A percentile compares a stretch with the other conserved stretches of the same genome.
phyloP scores from a whole-genome alignment of 2,797 vertebrate genomes.

The Muscicapa comitata region DNA sequence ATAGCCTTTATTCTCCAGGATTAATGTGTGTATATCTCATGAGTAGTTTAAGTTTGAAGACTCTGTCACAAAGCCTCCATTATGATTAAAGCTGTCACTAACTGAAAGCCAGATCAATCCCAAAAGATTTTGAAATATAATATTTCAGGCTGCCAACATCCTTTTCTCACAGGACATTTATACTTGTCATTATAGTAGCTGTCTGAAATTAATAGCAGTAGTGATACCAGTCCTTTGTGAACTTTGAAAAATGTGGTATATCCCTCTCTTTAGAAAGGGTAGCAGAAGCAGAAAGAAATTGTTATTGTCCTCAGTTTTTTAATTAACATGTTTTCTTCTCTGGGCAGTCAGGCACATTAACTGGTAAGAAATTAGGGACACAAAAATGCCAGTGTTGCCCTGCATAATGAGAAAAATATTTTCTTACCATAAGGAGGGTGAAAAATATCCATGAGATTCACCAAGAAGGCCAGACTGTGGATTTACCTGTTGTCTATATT shows the following conservation, averaged over 20 bases:
- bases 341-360: neutral
- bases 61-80: neutral
- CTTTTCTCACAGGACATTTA: neutral
- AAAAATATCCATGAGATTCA: neutral
- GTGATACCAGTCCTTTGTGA: neutral
- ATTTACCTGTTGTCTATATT: neutral
- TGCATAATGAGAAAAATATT: neutral
- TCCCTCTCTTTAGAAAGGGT: neutral
- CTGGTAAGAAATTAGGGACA: neutral
- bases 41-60: neutral
- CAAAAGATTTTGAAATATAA: neutral
- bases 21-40: neutral
- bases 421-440: neutral
- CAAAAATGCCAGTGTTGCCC: neutral
- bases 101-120: neutral
- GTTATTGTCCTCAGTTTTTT: neutral
- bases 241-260: neutral
- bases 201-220: neutral
- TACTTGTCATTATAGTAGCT: neutral
- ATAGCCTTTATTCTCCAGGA: neutral
- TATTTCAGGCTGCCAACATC: neutral
- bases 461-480: neutral
- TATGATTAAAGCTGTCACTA: constrained; percentile 5
- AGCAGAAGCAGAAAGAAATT: neutral
- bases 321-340: neutral